Conservation (phyloP, 2,797 vertebrate genomes). For the Hirundo rustica region DNA sequence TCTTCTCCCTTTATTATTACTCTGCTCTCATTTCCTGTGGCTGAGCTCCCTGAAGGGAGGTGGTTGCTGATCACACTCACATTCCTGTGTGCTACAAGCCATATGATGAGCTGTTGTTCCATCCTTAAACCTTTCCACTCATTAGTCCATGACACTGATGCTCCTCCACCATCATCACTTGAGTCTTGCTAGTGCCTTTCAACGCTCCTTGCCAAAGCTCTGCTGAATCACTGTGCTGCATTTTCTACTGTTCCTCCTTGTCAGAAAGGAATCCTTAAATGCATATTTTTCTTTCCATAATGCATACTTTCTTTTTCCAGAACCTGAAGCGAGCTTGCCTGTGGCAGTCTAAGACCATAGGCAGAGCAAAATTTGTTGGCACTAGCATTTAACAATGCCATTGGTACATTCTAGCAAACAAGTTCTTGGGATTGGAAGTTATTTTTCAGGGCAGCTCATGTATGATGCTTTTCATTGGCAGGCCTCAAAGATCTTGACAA, state of each 20-base stretch:
- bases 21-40: not conserved
- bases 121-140: not conserved
- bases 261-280: not conserved
- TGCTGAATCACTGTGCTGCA: not conserved
- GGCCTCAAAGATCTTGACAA: not conserved
- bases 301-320: not conserved
- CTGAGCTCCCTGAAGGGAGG: not conserved
- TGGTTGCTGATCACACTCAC: not conserved
- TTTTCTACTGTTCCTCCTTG: not conserved
- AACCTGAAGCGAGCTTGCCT: not conserved
- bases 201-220: not conserved
- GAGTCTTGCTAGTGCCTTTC: not conserved
- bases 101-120: fast-evolving
- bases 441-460: not conserved
- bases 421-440: not conserved
- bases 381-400: not conserved
- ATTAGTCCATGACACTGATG: not conserved
- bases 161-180: fast-evolving
- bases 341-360: not conserved
- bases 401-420: not conserved
- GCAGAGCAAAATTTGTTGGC: not conserved
- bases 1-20: not conserved
- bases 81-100: not conserved
- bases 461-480: not conserved
- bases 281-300: not conserved